Percentiles rank a stretch among this genome's conserved stretches.
Conservation (phyloP, 2,888 invertebrate species). For the Sericinus montela region DNA sequence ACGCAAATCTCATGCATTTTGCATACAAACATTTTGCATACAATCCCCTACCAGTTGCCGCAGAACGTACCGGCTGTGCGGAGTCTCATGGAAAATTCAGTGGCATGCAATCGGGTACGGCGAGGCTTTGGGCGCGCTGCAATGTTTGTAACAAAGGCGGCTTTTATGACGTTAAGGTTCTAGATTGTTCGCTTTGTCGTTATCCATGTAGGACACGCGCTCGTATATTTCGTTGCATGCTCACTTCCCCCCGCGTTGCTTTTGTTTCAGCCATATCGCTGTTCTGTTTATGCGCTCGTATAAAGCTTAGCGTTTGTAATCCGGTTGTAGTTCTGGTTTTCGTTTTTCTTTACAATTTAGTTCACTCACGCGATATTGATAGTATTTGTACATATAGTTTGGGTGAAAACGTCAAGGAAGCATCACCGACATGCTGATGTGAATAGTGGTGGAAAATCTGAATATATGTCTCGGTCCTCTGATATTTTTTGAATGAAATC, state of each 20-base stretch:
- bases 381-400: too few species aligned
- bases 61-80: constrained; percentile 35
- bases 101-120: constrained; percentile 66
- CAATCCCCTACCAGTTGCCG: constrained; percentile 65
- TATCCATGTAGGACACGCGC: constrained; percentile 16
- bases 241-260: constrained; percentile 2
- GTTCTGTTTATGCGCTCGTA: constrained; percentile 7
- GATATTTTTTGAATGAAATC: too few species aligned
- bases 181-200: constrained; percentile 28
- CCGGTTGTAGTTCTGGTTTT: not conserved
- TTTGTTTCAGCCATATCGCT: constrained; percentile 3
- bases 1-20: constrained; percentile 71
- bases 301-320: constrained; percentile 8
- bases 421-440: too few species aligned
- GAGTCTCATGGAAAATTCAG: constrained; percentile 65
- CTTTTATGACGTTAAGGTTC: constrained; percentile 32
- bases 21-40: constrained; percentile 59
- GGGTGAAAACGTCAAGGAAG: too few species aligned
- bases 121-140: constrained; percentile 39
- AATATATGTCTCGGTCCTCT: too few species aligned
- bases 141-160: constrained; percentile 46
- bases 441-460: too few species aligned
- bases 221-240: constrained; percentile 12
- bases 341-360: too few species aligned
- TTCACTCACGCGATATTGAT: too few species aligned